Evolutionary conservation across 1,140 invertebrate species (phyloP), one percentile per base, ranked within the genome.

Genomic region (Thaumetopoea pityocampa): DNA sequence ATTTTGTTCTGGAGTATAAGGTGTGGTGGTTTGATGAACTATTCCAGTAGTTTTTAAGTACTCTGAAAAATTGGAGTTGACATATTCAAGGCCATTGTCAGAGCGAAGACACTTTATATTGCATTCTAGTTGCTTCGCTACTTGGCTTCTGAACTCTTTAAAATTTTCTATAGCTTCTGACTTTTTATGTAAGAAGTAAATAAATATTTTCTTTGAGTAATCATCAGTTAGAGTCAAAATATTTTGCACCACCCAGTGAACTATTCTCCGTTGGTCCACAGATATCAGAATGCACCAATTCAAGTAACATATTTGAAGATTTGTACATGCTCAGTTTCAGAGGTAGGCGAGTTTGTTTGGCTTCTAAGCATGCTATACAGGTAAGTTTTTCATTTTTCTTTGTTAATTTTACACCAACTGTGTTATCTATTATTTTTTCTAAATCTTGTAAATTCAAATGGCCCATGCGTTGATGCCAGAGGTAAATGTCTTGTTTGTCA

Each of bases 151-250:
- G 40, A 65, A 72, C 9, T 67, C 18, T 16, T 51, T 44, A 28
- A 80, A 74, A 36, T 51, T 42, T 5, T 59, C 14, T 1, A 68
- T 40, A 4, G 74, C 74, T 26, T 77, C 53, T 35, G 15, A 45
- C 58, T 86, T 87, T 2, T 55, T 47, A 26, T 67, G 65, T 5
- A 87, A 27, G 17, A 86, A 65, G 22, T 73, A 63, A 5, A 73
- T 57, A 29, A 55, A 58, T 17, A 51, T 54, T 50, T 67, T 74
- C 23, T 67, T 41, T 2, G 62, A 58, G 24, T 30, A 69, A 17
- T 86, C 77, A 55, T 87, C 82, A 9, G 70, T 80, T 19, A 86
- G 73, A 0, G 78, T 70, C 1, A 80, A 77, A 59, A 49, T 78
- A 86, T 7, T 28, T 33, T 4, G 55, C 51, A 7, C 60, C 62